Evolutionary conservation across 2,797 vertebrate species (phyloP).

Genomic region (Phalanger gymnotis): DNA sequence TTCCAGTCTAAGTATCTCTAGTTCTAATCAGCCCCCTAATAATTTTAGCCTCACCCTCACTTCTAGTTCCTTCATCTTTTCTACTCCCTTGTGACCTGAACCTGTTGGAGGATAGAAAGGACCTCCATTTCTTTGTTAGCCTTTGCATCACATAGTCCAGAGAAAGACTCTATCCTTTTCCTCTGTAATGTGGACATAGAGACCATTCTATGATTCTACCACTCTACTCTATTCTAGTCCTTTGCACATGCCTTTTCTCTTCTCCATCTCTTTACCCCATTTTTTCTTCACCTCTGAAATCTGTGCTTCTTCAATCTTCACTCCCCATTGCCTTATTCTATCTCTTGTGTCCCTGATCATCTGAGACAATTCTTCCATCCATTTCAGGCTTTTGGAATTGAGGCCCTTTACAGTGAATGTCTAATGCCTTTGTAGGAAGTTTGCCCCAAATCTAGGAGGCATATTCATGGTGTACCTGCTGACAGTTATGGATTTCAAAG

Average conservation of each 20-base stretch:
- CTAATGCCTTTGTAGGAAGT: background rate
- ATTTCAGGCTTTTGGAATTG: background rate
- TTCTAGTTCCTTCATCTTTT: background rate
- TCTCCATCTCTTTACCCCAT: background rate
- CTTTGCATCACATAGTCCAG: background rate
- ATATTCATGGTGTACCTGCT: background rate
- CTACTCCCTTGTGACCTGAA: background rate
- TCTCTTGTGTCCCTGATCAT: constrained; percentile 13
- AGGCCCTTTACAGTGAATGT: background rate
- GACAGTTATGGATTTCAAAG: background rate
- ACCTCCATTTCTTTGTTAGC: background rate
- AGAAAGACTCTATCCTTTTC: background rate
- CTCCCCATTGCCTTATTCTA: constrained; percentile 37
- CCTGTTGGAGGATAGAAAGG: background rate
- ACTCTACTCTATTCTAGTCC: background rate
- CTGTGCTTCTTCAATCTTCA: background rate
- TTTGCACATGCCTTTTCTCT: background rate
- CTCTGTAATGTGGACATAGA: background rate
- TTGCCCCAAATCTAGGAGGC: background rate
- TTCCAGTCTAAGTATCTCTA: background rate
- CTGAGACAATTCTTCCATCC: background rate
- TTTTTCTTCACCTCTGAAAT: background rate
- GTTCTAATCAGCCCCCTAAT: background rate
- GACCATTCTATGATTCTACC: background rate
- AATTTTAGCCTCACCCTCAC: background rate